phyloP scores from a whole-genome alignment of 2,797 vertebrate species.

The Rhinella marina region DNA sequence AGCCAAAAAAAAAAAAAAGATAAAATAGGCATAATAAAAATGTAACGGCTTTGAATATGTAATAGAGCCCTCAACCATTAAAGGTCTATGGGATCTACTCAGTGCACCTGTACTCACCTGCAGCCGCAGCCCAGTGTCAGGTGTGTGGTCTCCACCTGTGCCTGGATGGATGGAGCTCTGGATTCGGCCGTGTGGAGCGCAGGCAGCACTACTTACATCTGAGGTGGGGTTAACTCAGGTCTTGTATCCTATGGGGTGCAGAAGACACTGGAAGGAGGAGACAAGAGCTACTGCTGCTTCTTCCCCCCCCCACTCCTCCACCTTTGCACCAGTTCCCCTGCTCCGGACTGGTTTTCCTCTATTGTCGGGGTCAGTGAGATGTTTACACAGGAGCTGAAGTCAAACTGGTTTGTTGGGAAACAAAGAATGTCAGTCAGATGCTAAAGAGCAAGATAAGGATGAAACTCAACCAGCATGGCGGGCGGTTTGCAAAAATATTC shows the following conservation, averaged over 20 bases:
- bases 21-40: neutral
- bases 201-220: neutral
- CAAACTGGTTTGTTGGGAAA: conserved; percentile 19
- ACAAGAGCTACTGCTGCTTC: neutral
- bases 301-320: neutral
- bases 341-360: neutral
- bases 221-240: conserved; percentile 5
- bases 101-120: conserved; percentile 32
- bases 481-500: neutral
- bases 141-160: neutral
- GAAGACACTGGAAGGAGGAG: conserved; percentile 18
- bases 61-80: neutral
- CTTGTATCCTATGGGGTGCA: neutral
- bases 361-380: neutral
- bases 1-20: too few relatives aligned
- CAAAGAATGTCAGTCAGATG: neutral
- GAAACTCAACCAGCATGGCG: neutral
- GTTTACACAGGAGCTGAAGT: neutral
- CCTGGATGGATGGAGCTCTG: neutral
- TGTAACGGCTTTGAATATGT: neutral
- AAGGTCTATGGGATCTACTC: neutral
- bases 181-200: neutral
- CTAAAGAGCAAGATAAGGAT: neutral
- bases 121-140: neutral
- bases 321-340: neutral